Evolutionary conservation across 2,797 vertebrate species (phyloP), one percentile per base, ranked within the genome.

Genomic region (Artibeus lituratus): DNA sequence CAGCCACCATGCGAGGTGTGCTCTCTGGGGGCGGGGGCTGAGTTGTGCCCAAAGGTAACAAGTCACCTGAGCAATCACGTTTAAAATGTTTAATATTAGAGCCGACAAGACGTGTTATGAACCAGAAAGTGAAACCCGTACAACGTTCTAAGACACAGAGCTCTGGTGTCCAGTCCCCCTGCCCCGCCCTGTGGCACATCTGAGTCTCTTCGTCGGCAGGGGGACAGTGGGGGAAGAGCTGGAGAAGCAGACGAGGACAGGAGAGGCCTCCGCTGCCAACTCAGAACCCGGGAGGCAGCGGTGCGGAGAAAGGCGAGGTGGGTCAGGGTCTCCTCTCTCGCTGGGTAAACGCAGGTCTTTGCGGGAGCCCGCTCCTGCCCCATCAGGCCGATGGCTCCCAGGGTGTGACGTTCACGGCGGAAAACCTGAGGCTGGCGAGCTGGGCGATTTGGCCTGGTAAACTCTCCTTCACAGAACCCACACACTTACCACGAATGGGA

Each of bases 351-450:
- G 49, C 0, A 8, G 14, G 44, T 8, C 81, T 39, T n/a, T 1
- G 3, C 14, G 51, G 42, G 73, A 26, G 16, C 22, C 12, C 5
- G 0, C 1, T 10, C 32, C 57, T 53, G 14, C 47, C 26, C 11
- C 12, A 3, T 11, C 10, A 4, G 19, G 55, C 2, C 0, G 1
- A 15, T 0, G 35, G 26, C n/a, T n/a, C 47, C 16, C 8, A 32
- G 73, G 53, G 70, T 1, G 21, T 15, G 4, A 14, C 3, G 49
- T 78, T 74, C 42, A 32, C 11, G 44, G 67, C 37, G 15, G 44
- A 6, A 67, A 85, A 59, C 14, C 35, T 10, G 29, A 9, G 39
- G 74, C 4, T 2, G 14, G 39, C 0, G 0, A 22, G 29, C 55
- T 14, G 18, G 5, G 26, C 49, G 77, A 0, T 74, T 16, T n/a